Conservation (phyloP, 2,113 vertebrate species). For the Syrmaticus mikado region DNA sequence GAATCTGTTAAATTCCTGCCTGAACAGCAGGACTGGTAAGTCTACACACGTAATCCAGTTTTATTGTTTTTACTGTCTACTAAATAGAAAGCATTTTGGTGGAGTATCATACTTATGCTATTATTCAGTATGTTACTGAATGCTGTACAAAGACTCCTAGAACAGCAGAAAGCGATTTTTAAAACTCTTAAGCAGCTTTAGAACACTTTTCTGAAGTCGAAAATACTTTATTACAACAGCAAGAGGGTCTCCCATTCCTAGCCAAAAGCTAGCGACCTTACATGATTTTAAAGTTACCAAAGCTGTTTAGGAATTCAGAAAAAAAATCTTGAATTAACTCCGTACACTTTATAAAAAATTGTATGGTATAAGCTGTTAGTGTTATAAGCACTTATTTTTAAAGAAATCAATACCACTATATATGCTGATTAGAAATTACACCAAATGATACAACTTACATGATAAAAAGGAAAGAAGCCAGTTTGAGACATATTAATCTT, state of each 20-base stretch:
- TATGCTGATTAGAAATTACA: not conserved
- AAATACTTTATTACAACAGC: not conserved
- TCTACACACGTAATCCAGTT: slow-evolving; percentile 20
- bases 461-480: not conserved
- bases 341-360: not conserved
- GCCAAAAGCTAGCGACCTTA: not conserved
- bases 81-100: slow-evolving; percentile 4
- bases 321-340: not conserved
- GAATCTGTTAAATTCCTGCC: slow-evolving; percentile 54
- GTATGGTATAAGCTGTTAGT: not conserved
- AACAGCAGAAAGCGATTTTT: not conserved
- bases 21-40: slow-evolving; percentile 45
- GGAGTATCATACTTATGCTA: not conserved
- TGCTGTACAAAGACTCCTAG: not conserved
- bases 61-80: slow-evolving; percentile 21
- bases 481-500: not conserved
- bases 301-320: not conserved
- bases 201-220: not conserved
- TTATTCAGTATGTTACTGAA: not conserved
- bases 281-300: not conserved
- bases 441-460: not conserved
- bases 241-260: not conserved
- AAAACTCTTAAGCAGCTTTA: not conserved
- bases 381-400: not conserved
- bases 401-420: not conserved